These are phyloP conservation scores for Ceyx margarethae DNA, from an alignment of 2,113 vertebrate species.

Conservation along the genomic window DNA sequence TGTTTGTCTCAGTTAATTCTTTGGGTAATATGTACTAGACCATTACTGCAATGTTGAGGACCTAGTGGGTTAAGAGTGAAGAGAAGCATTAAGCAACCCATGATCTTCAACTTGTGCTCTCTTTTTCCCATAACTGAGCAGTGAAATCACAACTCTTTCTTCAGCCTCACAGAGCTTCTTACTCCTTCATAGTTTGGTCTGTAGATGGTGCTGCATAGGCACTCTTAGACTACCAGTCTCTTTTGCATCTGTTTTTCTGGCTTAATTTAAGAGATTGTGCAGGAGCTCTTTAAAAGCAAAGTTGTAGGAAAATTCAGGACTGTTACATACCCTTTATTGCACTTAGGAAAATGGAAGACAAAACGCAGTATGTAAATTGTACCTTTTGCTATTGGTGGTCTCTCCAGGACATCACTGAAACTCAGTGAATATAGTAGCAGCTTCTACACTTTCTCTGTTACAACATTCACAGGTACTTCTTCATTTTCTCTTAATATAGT, in stretches of 20 bases:
- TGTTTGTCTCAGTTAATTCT: background rate
- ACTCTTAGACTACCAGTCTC: background rate
- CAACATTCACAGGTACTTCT: background rate
- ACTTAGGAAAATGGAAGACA: background rate
- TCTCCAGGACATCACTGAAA: background rate
- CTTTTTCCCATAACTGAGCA: background rate
- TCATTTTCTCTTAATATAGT: background rate
- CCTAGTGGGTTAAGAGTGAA: rapidly evolving
- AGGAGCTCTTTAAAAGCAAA: background rate
- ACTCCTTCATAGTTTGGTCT: background rate
- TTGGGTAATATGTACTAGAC: background rate
- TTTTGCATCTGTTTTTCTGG: background rate
- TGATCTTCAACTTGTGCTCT: background rate
- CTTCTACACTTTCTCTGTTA: background rate
- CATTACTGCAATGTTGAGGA: background rate
- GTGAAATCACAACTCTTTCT: background rate
- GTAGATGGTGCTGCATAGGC: background rate
- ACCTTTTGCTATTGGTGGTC: background rate
- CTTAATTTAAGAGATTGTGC: background rate
- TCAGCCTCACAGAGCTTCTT: background rate
- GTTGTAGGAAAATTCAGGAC: background rate
- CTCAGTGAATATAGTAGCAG: background rate
- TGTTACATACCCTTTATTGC: background rate
- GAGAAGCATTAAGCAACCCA: background rate
- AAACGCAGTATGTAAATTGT: background rate